These are phyloP conservation scores for Alaudala cheleensis DNA, from an alignment of 2,113 vertebrate species.

Conservation along the genomic window DNA sequence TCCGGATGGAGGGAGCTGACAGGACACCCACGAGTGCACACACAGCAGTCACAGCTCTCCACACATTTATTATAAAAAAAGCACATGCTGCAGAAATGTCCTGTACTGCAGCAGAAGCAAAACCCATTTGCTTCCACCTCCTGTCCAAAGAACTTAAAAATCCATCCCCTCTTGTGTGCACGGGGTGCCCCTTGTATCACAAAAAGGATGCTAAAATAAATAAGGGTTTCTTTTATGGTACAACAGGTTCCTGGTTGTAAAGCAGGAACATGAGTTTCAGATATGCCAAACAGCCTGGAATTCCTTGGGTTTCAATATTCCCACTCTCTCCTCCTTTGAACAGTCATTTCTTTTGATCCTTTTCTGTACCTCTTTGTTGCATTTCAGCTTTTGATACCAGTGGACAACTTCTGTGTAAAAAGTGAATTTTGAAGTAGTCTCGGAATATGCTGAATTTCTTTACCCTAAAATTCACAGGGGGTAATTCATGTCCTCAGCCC, in stretches of 20 bases:
- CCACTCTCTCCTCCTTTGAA: background rate
- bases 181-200: background rate
- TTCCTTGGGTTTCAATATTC: background rate
- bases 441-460: background rate
- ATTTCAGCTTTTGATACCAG: background rate
- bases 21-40: background rate
- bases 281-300: background rate
- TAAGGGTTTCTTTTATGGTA: background rate
- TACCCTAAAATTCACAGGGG: background rate
- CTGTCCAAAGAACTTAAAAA: background rate
- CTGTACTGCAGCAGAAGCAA: background rate
- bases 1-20: background rate
- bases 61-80: background rate
- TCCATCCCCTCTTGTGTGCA: background rate
- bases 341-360: background rate
- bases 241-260: background rate
- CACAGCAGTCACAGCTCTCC: background rate
- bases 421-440: background rate
- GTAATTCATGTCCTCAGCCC: background rate
- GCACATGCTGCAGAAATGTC: background rate
- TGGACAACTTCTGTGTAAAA: background rate
- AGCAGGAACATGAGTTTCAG: background rate
- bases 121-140: background rate
- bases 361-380: background rate
- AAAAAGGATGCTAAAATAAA: background rate